Conservation (phyloP, 2,888 invertebrate genomes). For the Schizaphis graminum region DNA sequence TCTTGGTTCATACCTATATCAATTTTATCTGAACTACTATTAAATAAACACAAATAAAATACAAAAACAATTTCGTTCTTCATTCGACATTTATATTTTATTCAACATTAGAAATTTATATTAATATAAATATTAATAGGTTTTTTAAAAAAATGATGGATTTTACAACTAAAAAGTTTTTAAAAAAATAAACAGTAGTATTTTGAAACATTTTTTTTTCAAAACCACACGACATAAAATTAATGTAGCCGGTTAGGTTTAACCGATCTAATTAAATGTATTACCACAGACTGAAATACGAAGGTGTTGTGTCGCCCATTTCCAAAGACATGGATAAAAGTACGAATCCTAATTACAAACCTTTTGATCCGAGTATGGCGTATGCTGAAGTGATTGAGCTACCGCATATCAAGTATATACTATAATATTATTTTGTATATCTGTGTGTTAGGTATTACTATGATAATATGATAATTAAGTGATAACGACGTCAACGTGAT, state of each 20-base stretch:
- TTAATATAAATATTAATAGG: neutral
- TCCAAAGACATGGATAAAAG: conserved; percentile 30
- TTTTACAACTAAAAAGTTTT: neutral
- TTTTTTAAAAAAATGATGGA: neutral
- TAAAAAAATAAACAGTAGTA: neutral
- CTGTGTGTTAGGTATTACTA: neutral
- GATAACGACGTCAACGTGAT: neutral
- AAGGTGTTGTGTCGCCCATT: conserved; percentile 56
- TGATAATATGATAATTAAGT: neutral
- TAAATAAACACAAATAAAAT: neutral
- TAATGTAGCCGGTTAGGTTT: neutral
- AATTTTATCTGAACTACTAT: neutral
- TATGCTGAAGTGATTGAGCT: conserved; percentile 3
- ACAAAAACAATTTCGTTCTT: neutral
- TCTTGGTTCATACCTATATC: too few species aligned
- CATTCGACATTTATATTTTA: neutral
- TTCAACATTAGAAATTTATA: neutral
- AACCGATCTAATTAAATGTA: neutral
- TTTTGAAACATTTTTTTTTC: neutral
- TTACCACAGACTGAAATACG: conserved; percentile 37
- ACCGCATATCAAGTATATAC: conserved; percentile 32
- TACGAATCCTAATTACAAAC: conserved; percentile 32
- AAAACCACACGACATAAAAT: neutral
- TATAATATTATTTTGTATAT: neutral
- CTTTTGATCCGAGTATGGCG: conserved; percentile 53